Evolutionary conservation across 2,797 vertebrate genomes (phyloP).

Genomic region (Poecilia velifera): DNA sequence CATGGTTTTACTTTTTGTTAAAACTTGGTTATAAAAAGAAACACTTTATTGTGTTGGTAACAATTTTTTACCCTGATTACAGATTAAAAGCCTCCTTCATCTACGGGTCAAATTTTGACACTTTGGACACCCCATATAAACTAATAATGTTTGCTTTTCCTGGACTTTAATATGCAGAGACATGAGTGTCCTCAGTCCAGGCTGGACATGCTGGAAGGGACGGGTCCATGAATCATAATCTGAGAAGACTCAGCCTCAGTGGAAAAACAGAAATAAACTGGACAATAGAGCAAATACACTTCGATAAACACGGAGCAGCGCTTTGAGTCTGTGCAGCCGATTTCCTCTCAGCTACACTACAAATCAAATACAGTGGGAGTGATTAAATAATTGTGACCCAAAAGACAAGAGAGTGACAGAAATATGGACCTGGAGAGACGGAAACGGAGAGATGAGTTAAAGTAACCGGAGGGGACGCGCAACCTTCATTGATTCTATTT

Average conservation of each 20-base stretch:
- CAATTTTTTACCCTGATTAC: no score
- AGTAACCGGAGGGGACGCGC: conserved; percentile 43
- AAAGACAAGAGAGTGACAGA: conserved; percentile 45
- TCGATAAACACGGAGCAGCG: conserved; percentile 29
- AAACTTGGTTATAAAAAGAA: no score
- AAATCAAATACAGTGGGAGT: conserved; percentile 39
- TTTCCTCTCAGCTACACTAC: conserved; percentile 25
- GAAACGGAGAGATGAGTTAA: conserved; percentile 35
- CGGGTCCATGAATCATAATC: conserved; percentile 65
- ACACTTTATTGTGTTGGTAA: no score
- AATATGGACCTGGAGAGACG: conserved; percentile 44
- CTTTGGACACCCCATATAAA: not conserved
- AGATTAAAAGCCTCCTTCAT: no score
- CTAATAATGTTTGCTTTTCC: conserved; percentile 32
- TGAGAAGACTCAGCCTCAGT: conserved; percentile 60
- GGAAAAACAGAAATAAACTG: conserved; percentile 66
- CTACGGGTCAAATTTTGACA: no score
- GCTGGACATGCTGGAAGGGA: conserved; percentile 51
- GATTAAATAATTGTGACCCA: conserved; percentile 43
- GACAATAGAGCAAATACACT: conserved; percentile 38
- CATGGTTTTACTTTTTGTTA: no score
- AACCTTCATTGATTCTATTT: conserved; percentile 59
- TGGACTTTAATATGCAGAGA: conserved; percentile 62
- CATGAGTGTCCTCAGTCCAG: conserved; percentile 30
- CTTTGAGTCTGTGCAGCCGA: conserved; percentile 51